Evolutionary conservation across 2,113 vertebrate species (phyloP).

Genomic region (Tachycineta bicolor): DNA sequence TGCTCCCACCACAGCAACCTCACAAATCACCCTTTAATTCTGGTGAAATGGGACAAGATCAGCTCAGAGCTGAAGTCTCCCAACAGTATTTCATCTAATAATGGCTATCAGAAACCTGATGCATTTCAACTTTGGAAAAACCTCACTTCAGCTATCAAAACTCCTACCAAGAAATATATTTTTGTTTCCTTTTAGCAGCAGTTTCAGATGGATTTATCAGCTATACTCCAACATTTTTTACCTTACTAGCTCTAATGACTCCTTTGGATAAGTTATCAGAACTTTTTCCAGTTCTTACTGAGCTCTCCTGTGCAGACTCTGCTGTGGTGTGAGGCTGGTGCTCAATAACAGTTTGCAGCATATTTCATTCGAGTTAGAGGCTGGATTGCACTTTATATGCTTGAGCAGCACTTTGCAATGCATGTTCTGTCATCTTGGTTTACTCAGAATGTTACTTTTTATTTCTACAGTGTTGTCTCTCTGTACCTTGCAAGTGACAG

Average conservation of each 20-base stretch:
- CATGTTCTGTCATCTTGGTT: slow-evolving; percentile 31
- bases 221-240: not conserved
- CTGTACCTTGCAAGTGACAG: not conserved
- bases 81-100: slow-evolving; percentile 55
- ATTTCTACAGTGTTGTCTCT: not conserved
- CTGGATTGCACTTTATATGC: slow-evolving; percentile 22
- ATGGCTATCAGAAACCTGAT: slow-evolving; percentile 43
- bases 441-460: slow-evolving; percentile 40
- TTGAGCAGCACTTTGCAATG: slow-evolving; percentile 13
- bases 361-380: not conserved
- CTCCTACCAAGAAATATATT: slow-evolving; percentile 22
- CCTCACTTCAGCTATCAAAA: slow-evolving; percentile 28
- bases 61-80: slow-evolving; percentile 19
- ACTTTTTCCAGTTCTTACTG: not conserved
- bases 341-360: not conserved
- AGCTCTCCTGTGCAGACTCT: not conserved
- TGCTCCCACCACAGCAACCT: slow-evolving; percentile 15
- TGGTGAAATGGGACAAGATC: slow-evolving; percentile 57
- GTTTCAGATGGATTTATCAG: slow-evolving; percentile 42
- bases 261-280: not conserved
- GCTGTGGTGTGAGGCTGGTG: not conserved
- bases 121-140: slow-evolving; percentile 44
- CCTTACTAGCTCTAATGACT: not conserved
- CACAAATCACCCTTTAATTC: slow-evolving; percentile 66
- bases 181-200: slow-evolving; percentile 50